These are phyloP conservation scores for Tribolium castaneum DNA, from an alignment of 1,140 invertebrate genomes.

Conservation along the genomic window DNA sequence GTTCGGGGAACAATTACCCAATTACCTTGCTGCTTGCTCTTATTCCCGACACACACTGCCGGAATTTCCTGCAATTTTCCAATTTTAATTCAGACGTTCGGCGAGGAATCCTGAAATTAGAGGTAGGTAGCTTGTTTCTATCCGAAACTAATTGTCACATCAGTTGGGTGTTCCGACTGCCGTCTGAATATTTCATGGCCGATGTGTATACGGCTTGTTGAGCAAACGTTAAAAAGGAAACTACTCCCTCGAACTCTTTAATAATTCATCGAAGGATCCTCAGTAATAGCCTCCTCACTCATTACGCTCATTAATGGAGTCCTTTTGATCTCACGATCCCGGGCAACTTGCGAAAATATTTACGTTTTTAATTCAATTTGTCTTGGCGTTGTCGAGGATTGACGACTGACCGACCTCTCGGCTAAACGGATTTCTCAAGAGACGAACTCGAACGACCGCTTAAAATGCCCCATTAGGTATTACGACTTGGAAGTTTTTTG, in stretches of 20 bases:
- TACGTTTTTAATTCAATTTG: slow-evolving; percentile 32
- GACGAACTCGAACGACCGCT: slow-evolving; percentile 15
- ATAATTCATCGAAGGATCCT: slow-evolving; percentile 14
- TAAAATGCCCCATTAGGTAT: slow-evolving; percentile 22
- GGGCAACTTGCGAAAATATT: slow-evolving; percentile 6
- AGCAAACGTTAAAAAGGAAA: slow-evolving; percentile 27
- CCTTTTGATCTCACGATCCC: slow-evolving; percentile 5
- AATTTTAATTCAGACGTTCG: slow-evolving; percentile 40
- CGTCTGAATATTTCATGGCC: slow-evolving; percentile 3
- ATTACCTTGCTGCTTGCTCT: slow-evolving; percentile 51
- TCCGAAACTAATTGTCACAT: slow-evolving; percentile 37
- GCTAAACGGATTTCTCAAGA: slow-evolving; percentile 22
- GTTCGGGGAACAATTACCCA: slow-evolving; percentile 56
- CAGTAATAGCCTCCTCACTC: slow-evolving; percentile 9
- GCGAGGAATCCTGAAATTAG: not conserved
- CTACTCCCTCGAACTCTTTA: slow-evolving; percentile 28
- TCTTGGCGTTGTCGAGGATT: slow-evolving; percentile 9
- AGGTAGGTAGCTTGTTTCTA: slow-evolving; percentile 27
- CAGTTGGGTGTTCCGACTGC: not conserved
- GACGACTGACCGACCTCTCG: not conserved
- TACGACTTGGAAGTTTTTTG: slow-evolving; percentile 2
- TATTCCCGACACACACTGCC: slow-evolving; percentile 38
- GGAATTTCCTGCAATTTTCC: slow-evolving; percentile 39
- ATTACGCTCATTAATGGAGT: slow-evolving; percentile 23
- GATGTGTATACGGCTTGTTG: slow-evolving; percentile 24